phyloP scores from a whole-genome alignment of 2,113 vertebrate genomes.

The Capricornis sumatraensis region DNA sequence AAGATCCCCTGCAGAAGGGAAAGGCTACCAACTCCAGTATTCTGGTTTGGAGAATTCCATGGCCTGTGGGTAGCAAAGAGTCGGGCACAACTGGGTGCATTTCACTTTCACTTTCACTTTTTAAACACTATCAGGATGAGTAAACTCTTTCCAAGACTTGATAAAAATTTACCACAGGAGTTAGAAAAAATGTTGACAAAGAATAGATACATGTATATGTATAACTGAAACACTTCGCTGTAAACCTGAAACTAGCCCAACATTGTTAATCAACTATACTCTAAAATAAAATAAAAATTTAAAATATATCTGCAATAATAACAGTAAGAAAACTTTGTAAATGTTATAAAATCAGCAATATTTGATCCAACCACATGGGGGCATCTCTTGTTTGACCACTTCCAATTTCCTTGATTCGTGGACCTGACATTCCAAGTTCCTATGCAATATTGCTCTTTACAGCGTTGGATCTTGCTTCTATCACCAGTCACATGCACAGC shows the following conservation, averaged over 20 bases:
- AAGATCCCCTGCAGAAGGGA: not conserved
- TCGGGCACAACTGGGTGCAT: fast-evolving
- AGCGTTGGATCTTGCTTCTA: too few relatives aligned
- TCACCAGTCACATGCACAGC: too few relatives aligned
- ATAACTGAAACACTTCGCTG: not conserved
- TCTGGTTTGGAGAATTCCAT: not conserved
- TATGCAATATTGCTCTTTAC: too few relatives aligned
- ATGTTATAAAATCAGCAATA: not conserved
- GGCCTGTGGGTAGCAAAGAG: not conserved
- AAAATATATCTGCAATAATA: not conserved
- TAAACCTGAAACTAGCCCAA: not conserved
- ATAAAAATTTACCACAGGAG: not conserved
- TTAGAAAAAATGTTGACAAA: not conserved
- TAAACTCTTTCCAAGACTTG: not conserved
- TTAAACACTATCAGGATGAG: not conserved
- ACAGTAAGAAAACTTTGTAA: not conserved
- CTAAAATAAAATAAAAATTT: not conserved
- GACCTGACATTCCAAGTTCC: too few relatives aligned
- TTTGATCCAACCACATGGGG: not conserved
- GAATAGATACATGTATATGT: not conserved
- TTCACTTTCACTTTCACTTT: not conserved
- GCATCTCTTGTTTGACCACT: too few relatives aligned
- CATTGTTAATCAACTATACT: not conserved
- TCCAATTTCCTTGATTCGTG: too few relatives aligned
- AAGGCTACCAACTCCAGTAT: not conserved